These are phyloP conservation scores for Craniophora ligustri DNA, from an alignment of 2,888 invertebrate genomes.

Conservation along the genomic window DNA sequence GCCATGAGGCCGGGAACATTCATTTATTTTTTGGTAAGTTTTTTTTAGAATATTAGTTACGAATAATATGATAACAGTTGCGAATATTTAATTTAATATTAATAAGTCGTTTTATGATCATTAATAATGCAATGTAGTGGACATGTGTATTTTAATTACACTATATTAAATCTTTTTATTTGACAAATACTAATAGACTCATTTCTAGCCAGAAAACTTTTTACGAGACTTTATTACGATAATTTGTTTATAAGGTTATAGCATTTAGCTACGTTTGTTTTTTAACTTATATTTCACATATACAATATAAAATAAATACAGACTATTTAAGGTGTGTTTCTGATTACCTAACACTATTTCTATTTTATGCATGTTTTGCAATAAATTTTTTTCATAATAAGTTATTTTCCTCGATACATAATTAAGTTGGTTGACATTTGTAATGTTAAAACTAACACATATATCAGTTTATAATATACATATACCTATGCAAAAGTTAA, in stretches of 20 bases:
- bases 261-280: not conserved
- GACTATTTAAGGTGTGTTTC: slow-evolving; percentile 6
- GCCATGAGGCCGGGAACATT: slow-evolving; percentile 84
- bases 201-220: slow-evolving; percentile 12
- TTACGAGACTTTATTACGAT: not conserved
- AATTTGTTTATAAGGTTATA: not conserved
- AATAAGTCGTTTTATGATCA: slow-evolving; percentile 4
- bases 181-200: slow-evolving; percentile 1
- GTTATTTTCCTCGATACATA: slow-evolving; percentile 20
- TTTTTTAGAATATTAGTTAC: not conserved
- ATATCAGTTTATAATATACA: slow-evolving; percentile 6
- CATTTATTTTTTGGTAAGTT: slow-evolving; percentile 81
- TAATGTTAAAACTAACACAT: not conserved
- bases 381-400: slow-evolving; percentile 13
- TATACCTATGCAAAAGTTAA: slow-evolving; percentile 20
- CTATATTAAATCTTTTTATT: not conserved
- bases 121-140: slow-evolving; percentile 13
- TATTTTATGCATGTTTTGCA: slow-evolving; percentile 26
- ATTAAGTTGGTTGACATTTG: slow-evolving; percentile 1
- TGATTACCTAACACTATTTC: slow-evolving; percentile 26
- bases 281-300: not conserved
- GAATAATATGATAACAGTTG: not conserved
- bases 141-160: slow-evolving; percentile 9
- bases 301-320: not conserved
- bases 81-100: slow-evolving; percentile 3